phyloP scores from a whole-genome alignment of 2,113 vertebrate genomes.

The Mustelus asterias region DNA sequence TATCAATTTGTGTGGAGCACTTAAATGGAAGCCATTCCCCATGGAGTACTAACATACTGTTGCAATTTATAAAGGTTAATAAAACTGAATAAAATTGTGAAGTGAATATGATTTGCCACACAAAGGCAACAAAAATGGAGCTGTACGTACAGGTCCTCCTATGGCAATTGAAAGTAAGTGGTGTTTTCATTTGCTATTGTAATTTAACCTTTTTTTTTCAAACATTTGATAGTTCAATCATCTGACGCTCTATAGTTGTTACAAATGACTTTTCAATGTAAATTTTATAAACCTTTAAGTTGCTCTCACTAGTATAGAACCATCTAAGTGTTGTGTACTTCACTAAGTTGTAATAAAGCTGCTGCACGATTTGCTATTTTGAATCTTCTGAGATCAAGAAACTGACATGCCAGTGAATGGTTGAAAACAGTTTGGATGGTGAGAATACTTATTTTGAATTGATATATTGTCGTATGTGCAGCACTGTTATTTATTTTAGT shows the following conservation, averaged over 20 bases:
- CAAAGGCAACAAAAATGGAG: constrained; percentile 33
- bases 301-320: neutral
- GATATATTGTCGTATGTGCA: neutral
- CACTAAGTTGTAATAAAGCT: neutral
- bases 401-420: neutral
- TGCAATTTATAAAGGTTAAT: constrained; percentile 26
- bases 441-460: neutral
- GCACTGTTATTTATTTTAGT: neutral
- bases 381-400: neutral
- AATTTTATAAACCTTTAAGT: neutral
- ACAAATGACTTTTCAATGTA: neutral
- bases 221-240: neutral
- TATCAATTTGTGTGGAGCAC: neutral
- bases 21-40: neutral
- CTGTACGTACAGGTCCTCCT: neutral
- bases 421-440: neutral
- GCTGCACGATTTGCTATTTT: neutral
- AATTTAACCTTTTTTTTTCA: neutral
- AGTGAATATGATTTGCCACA: neutral
- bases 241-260: neutral
- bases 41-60: constrained; percentile 13
- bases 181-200: neutral
- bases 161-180: constrained; percentile 15
- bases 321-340: neutral
- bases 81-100: constrained; percentile 26